A percentile compares a stretch with the other conserved stretches of the same genome.
Evolutionary conservation across 1,140 invertebrate species (phyloP).

Genomic region (Tenebrio molitor): DNA sequence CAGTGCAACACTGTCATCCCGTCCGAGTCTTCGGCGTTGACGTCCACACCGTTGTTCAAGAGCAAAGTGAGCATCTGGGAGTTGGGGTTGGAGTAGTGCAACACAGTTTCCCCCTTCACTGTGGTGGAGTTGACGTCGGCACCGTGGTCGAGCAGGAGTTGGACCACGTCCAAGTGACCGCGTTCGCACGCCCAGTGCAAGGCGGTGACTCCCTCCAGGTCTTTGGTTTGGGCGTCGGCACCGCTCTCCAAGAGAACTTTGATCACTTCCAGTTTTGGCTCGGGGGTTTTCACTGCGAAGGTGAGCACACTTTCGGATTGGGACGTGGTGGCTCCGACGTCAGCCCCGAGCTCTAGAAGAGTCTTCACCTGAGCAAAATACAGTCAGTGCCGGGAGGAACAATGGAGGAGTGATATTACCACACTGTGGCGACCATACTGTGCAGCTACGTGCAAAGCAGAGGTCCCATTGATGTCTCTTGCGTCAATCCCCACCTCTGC

Average conservation of each 20-base stretch:
- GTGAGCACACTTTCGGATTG: neutral
- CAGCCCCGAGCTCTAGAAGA: neutral
- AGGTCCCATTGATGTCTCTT: neutral
- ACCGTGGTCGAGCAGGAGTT: constrained; percentile 66
- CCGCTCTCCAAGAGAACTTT: neutral
- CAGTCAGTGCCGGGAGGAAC: too few relatives aligned
- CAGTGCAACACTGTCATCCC: constrained; percentile 53
- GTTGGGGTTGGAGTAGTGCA: constrained; percentile 67
- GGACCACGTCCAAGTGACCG: constrained; percentile 67
- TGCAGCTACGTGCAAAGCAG: neutral
- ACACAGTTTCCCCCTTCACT: constrained; percentile 67
- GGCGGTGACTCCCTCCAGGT: constrained; percentile 59
- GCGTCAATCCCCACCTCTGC: neutral
- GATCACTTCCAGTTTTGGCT: neutral
- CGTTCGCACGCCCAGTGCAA: constrained; percentile 69
- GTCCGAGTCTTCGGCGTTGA: constrained; percentile 50
- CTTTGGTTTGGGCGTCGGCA: neutral
- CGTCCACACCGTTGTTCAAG: constrained; percentile 50
- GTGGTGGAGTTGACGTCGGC: constrained; percentile 68
- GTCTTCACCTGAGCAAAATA: neutral
- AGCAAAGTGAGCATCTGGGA: constrained; percentile 33
- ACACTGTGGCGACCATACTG: neutral
- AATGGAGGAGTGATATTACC: neutral
- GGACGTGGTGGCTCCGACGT: neutral
- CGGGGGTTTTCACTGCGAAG: neutral